phyloP scores from a whole-genome alignment of 2,797 vertebrate species.

The Merluccius polli region DNA sequence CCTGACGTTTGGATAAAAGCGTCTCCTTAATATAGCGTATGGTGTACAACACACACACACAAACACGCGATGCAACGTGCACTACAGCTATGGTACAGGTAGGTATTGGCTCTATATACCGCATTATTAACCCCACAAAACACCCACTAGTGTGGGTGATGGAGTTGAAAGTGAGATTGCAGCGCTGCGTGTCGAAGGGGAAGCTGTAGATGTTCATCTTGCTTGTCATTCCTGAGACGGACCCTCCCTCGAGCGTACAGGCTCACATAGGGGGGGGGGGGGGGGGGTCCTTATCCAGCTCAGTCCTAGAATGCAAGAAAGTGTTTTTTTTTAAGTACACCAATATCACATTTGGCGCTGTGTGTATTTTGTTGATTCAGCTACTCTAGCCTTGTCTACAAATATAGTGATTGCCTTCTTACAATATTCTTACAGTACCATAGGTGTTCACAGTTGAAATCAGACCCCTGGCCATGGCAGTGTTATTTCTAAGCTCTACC shows the following conservation, averaged over 20 bases:
- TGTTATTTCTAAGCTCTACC: not conserved
- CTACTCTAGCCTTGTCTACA: not conserved
- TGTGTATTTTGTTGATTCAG: not conserved
- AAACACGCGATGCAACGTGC: not conserved
- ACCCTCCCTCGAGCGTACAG: slow-evolving; percentile 43
- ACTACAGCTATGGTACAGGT: not conserved
- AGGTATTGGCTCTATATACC: not conserved
- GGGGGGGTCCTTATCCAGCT: slow-evolving; percentile 57
- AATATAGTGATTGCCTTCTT: not conserved
- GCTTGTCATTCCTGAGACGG: slow-evolving; percentile 40
- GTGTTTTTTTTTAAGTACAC: not conserved
- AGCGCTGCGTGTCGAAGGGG: slow-evolving; percentile 64
- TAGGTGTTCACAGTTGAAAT: not conserved
- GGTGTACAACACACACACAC: too few relatives aligned
- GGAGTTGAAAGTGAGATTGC: slow-evolving; percentile 61
- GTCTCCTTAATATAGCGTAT: not conserved
- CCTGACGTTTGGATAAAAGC: too few relatives aligned
- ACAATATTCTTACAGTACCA: not conserved
- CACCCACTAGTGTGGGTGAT: slow-evolving; percentile 46
- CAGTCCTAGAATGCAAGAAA: slow-evolving; percentile 46
- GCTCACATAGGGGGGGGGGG: slow-evolving; percentile 49
- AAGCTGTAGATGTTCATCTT: slow-evolving; percentile 59
- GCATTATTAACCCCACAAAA: not conserved
- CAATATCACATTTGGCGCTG: not conserved
- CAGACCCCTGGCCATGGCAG: not conserved